phyloP scores from a whole-genome alignment of 1,140 invertebrate species.

The Chrysopa pallens region DNA sequence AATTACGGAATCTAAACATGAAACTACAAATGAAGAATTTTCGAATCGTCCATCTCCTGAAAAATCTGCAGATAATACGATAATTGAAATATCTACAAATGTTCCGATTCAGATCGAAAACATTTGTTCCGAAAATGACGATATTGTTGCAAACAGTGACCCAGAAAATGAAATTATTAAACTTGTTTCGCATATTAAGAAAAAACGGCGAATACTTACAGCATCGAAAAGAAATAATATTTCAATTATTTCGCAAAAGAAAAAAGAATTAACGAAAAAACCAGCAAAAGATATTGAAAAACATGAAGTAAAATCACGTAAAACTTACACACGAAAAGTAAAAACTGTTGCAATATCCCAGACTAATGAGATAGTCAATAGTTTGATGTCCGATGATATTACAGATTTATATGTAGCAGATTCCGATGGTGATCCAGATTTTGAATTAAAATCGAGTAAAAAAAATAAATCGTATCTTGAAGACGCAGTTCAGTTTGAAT shows the following conservation, averaged over 20 bases:
- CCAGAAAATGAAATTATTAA: slow-evolving; percentile 32
- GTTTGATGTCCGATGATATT: no score
- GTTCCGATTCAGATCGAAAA: slow-evolving; percentile 9
- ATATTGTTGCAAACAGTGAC: slow-evolving; percentile 46
- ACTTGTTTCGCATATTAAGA: slow-evolving; percentile 4
- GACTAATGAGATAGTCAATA: no score
- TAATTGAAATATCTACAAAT: not conserved
- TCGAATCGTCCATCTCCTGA: not conserved
- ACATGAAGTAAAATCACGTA: slow-evolving; percentile 3
- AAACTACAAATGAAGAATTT: no score
- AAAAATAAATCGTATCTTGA: no score
- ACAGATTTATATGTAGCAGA: no score
- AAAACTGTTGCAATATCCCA: not conserved
- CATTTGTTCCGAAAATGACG: slow-evolving; percentile 15
- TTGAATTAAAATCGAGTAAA: no score
- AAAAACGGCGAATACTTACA: slow-evolving; percentile 21
- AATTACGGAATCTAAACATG: not conserved
- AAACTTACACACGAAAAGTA: not conserved
- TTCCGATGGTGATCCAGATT: no score
- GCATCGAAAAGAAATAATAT: slow-evolving; percentile 1
- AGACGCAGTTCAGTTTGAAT: no score
- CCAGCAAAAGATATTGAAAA: slow-evolving; percentile 8
- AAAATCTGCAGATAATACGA: not conserved
- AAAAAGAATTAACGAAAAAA: slow-evolving; percentile 7
- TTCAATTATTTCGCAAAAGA: not conserved